Conservation (phyloP, 2,888 invertebrate genomes). For the Calephelis perditalis region DNA sequence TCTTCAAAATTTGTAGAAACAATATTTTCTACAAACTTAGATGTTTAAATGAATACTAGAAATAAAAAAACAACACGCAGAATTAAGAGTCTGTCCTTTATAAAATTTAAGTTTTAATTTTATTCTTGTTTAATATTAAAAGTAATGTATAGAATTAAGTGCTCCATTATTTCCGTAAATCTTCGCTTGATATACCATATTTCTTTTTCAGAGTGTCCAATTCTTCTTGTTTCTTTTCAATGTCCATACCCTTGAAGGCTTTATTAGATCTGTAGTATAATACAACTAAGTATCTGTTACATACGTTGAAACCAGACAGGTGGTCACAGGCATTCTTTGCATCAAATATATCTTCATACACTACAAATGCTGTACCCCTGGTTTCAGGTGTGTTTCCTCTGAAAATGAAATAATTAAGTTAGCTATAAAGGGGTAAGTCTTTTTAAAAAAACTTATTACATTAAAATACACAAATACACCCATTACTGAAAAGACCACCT, state of each 20-base stretch:
- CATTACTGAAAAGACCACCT: too few relatives aligned
- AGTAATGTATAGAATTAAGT: slow-evolving; percentile 5
- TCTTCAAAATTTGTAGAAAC: too few relatives aligned
- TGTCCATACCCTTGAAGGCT: slow-evolving; percentile 96
- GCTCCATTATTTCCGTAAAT: slow-evolving; percentile 58
- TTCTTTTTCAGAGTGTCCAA: slow-evolving; percentile 96
- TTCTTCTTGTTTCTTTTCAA: slow-evolving; percentile 97
- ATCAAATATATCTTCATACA: slow-evolving; percentile 99
- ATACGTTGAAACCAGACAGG: slow-evolving; percentile 98
- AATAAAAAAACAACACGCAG: too few relatives aligned
- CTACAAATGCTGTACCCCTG: slow-evolving; percentile 98
- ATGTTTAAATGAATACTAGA: too few relatives aligned
- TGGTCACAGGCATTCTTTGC: slow-evolving; percentile 99
- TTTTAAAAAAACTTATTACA: too few relatives aligned
- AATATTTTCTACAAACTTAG: too few relatives aligned
- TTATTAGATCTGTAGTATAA: slow-evolving; percentile 98
- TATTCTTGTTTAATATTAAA: background rate
- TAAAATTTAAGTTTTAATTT: background rate
- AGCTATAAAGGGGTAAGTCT: background rate
- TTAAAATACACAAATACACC: background rate
- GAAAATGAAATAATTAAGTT: slow-evolving; percentile 41
- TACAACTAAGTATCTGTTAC: slow-evolving; percentile 98
- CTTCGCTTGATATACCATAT: slow-evolving; percentile 86
- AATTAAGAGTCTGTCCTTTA: too few relatives aligned
- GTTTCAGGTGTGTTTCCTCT: slow-evolving; percentile 98